Percentiles rank a stretch among this genome's conserved stretches.
phyloP scores from a whole-genome alignment of 2,797 vertebrate genomes.

The Nyctalus aviator region DNA sequence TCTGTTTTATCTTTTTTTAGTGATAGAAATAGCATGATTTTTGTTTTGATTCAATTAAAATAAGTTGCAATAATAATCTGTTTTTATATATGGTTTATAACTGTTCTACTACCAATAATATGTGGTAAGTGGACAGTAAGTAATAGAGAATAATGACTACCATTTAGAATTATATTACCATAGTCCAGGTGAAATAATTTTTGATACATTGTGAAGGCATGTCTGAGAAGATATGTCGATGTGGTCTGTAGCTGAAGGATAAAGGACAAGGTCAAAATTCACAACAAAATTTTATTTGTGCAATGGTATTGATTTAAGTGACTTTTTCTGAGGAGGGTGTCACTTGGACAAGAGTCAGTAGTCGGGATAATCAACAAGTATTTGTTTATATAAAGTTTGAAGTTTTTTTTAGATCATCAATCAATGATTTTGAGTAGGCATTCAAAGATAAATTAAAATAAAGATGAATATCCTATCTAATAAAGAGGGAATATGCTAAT shows the following conservation, averaged over 20 bases:
- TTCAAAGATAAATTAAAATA: neutral
- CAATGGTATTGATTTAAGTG: neutral
- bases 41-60: neutral
- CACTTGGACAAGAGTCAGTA: neutral
- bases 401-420: neutral
- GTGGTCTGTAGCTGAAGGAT: neutral
- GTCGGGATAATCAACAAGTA: neutral
- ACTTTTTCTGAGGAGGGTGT: neutral
- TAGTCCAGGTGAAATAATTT: neutral
- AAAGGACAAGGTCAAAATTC: neutral
- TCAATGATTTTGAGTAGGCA: neutral
- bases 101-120: neutral
- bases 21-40: neutral
- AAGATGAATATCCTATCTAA: neutral
- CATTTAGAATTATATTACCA: neutral
- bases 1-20: neutral
- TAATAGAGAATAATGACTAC: neutral
- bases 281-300: neutral
- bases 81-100: neutral
- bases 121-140: neutral
- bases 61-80: neutral
- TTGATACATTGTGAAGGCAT: neutral
- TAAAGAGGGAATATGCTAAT: too few relatives aligned
- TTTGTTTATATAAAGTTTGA: neutral
- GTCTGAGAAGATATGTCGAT: neutral